These are phyloP conservation scores for Cheilosia soror DNA, from an alignment of 2,888 invertebrate species.

Conservation along the genomic window DNA sequence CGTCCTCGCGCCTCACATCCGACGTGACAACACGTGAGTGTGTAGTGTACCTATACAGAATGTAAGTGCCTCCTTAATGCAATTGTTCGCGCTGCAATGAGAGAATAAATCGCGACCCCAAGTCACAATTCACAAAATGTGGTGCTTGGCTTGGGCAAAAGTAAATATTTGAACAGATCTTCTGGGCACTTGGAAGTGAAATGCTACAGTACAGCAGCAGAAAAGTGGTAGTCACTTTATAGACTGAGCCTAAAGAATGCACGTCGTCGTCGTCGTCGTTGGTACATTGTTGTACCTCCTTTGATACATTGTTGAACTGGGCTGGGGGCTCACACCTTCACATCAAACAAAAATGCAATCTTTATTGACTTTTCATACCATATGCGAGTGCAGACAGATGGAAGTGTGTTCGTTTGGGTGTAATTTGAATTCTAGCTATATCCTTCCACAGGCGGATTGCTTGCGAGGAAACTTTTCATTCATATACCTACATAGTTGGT, in stretches of 20 bases:
- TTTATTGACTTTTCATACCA: constrained; percentile 67
- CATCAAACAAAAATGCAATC: constrained; percentile 51
- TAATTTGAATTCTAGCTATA: constrained; percentile 57
- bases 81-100: constrained; percentile 69
- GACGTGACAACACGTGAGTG: not conserved
- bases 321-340: constrained; percentile 54
- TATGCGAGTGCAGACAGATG: constrained; percentile 34
- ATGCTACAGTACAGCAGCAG: constrained; percentile 66
- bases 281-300: constrained; percentile 16
- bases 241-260: constrained; percentile 42
- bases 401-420: constrained; percentile 60
- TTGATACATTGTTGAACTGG: constrained; percentile 46
- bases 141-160: constrained; percentile 45
- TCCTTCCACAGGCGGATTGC: constrained; percentile 19
- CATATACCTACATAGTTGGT: too few relatives aligned
- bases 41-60: constrained; percentile 15
- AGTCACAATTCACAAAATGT: constrained; percentile 69
- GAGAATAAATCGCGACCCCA: constrained; percentile 72
- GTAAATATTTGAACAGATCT: constrained; percentile 74
- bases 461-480: too few relatives aligned
- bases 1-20: constrained; percentile 1
- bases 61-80: constrained; percentile 68
- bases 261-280: not conserved
- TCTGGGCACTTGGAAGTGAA: constrained; percentile 70
- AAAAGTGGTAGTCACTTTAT: constrained; percentile 66